Conservation (phyloP, 1,140 invertebrate genomes). For the Cherax destructor region DNA sequence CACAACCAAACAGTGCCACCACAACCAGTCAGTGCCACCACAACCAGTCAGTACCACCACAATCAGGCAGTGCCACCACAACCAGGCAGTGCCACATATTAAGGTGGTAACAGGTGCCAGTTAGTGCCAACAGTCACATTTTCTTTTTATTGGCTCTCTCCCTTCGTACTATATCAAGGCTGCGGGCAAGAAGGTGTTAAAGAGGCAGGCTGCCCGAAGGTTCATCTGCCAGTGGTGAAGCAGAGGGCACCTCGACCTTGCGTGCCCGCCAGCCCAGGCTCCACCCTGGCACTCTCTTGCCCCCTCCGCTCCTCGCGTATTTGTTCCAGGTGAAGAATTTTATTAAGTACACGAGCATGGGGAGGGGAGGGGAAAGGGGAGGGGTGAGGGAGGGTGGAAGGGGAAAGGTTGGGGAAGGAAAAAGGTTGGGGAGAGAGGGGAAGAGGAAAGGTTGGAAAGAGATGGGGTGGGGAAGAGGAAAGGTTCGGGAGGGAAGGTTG, state of each 20-base stretch:
- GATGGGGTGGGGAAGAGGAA: neutral
- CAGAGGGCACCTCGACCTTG: constrained; percentile 5
- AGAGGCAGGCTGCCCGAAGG: neutral
- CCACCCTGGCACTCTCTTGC: neutral
- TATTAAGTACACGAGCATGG: constrained; percentile 26
- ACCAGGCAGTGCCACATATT: constrained; percentile 23
- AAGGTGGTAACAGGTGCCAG: constrained; percentile 62
- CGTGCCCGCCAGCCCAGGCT: neutral
- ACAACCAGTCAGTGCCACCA: too few relatives aligned
- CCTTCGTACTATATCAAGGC: constrained; percentile 52
- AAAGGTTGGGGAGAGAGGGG: neutral
- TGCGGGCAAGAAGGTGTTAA: constrained; percentile 20
- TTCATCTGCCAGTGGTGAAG: neutral
- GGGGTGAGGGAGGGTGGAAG: neutral
- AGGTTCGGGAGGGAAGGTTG: neutral
- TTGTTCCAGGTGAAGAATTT: constrained; percentile 47
- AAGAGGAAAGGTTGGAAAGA: neutral
- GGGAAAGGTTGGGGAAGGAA: neutral
- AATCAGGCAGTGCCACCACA: too few relatives aligned
- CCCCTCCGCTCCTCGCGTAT: neutral
- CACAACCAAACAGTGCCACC: too few relatives aligned
- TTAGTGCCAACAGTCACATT: constrained; percentile 60
- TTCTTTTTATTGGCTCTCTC: constrained; percentile 58
- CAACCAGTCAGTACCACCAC: too few relatives aligned
- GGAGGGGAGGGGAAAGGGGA: neutral